These are phyloP conservation scores for Mus musculus DNA, from an alignment of 2,113 vertebrate species.

Conservation along the genomic window DNA sequence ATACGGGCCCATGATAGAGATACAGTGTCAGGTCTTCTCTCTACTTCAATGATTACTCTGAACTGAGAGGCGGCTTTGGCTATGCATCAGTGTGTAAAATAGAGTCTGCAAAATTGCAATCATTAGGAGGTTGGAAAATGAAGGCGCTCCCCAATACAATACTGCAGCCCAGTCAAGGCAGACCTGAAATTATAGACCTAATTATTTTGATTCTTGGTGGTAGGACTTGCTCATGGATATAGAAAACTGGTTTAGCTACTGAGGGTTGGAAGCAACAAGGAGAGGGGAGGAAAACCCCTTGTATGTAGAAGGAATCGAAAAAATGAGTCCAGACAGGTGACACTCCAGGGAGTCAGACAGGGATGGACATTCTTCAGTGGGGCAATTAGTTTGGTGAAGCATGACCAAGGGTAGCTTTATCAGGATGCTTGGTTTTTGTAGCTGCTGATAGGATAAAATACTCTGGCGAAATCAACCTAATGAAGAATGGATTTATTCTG, in stretches of 20 bases:
- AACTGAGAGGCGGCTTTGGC: background rate
- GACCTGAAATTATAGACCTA: background rate
- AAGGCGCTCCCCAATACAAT: background rate
- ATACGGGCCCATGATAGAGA: background rate
- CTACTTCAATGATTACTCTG: background rate
- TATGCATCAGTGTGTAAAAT: background rate
- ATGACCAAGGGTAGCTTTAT: background rate
- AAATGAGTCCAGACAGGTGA: background rate
- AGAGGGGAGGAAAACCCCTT: background rate
- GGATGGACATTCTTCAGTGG: background rate
- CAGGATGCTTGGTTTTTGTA: background rate
- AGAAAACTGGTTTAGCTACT: background rate
- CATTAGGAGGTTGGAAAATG: background rate
- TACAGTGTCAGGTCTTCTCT: background rate
- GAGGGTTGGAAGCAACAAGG: background rate
- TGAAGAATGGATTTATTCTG: background rate
- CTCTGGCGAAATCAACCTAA: background rate
- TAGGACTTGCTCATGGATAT: background rate
- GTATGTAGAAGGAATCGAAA: background rate
- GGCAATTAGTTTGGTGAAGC: background rate
- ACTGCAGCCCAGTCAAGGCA: background rate
- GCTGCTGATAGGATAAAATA: background rate
- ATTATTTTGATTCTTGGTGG: constrained; percentile 14
- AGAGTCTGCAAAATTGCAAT: background rate
- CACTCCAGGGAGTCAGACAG: background rate